Conservation (phyloP, 2,797 vertebrate genomes). For the Podargus strigoides region DNA sequence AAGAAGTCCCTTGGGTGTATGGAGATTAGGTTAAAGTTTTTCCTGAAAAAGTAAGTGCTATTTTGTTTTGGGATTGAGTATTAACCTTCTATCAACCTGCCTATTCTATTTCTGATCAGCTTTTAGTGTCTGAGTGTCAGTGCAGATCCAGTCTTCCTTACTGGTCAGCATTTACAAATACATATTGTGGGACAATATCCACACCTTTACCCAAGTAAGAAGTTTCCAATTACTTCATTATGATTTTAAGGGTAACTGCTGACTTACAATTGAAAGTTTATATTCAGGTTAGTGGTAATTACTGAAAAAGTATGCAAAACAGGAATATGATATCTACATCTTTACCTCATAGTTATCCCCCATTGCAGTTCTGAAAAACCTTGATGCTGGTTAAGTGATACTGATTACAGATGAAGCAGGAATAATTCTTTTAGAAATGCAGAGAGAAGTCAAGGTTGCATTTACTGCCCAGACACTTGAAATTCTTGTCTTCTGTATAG, state of each 20-base stretch:
- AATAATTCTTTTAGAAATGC: not conserved
- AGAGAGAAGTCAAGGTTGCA: not conserved
- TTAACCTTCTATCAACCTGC: not conserved
- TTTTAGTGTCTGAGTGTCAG: not conserved
- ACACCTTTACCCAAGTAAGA: not conserved
- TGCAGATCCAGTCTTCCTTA: not conserved
- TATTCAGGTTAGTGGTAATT: not conserved
- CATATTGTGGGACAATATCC: not conserved
- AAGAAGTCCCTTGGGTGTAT: not conserved
- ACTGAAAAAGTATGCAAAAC: not conserved
- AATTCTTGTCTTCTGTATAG: not conserved
- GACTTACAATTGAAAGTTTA: not conserved
- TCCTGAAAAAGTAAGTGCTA: not conserved
- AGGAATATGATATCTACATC: not conserved
- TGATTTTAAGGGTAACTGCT: not conserved
- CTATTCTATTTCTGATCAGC: not conserved
- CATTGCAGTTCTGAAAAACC: not conserved
- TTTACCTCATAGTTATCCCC: not conserved
- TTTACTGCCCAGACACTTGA: not conserved
- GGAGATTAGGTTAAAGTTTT: not conserved
- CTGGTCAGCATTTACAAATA: not conserved
- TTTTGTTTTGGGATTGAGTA: not conserved
- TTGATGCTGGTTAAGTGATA: not conserved
- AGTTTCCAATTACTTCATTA: not conserved
- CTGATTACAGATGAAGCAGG: not conserved